Evolutionary conservation across 2,888 invertebrate species (phyloP).

Genomic region (Elmis aenea): DNA sequence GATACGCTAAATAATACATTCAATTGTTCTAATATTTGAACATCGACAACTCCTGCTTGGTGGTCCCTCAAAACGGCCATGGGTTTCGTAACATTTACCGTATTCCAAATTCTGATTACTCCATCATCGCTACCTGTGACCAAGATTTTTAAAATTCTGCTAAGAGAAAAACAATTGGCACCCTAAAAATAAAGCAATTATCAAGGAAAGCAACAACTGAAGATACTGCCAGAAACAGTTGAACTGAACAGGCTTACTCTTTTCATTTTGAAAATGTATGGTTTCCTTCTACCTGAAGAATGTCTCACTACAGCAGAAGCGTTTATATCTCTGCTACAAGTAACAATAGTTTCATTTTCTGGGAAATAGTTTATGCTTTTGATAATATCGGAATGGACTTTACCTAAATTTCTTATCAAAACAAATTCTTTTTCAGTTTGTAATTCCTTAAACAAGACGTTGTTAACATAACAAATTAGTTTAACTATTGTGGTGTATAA

Average conservation of each 20-base stretch:
- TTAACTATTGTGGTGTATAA: no score
- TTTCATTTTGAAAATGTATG: slow-evolving; percentile 52
- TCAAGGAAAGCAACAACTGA: no score
- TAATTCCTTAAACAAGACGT: slow-evolving; percentile 51
- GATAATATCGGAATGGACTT: slow-evolving; percentile 50
- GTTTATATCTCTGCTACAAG: slow-evolving; percentile 54
- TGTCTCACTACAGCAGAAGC: slow-evolving; percentile 49
- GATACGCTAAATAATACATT: slow-evolving; percentile 52
- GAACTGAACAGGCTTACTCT: slow-evolving; percentile 43
- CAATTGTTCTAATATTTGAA: slow-evolving; percentile 49
- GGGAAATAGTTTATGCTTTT: slow-evolving; percentile 48
- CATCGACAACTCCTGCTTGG: slow-evolving; percentile 49
- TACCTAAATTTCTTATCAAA: slow-evolving; percentile 44
- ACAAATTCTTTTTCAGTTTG: slow-evolving; percentile 50
- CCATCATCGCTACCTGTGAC: slow-evolving; percentile 56
- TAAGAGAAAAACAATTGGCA: slow-evolving; percentile 53
- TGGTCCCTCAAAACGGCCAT: slow-evolving; percentile 38
- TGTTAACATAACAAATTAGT: no score
- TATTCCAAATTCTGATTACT: slow-evolving; percentile 55
- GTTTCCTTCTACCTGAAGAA: slow-evolving; percentile 48
- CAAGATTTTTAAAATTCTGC: slow-evolving; percentile 48
- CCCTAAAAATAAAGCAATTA: slow-evolving; percentile 44
- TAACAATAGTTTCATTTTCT: slow-evolving; percentile 49
- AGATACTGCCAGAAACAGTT: no score
- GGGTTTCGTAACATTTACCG: slow-evolving; percentile 43